Conservation (phyloP, 2,888 invertebrate species). For the Cheilosia vulpina region DNA sequence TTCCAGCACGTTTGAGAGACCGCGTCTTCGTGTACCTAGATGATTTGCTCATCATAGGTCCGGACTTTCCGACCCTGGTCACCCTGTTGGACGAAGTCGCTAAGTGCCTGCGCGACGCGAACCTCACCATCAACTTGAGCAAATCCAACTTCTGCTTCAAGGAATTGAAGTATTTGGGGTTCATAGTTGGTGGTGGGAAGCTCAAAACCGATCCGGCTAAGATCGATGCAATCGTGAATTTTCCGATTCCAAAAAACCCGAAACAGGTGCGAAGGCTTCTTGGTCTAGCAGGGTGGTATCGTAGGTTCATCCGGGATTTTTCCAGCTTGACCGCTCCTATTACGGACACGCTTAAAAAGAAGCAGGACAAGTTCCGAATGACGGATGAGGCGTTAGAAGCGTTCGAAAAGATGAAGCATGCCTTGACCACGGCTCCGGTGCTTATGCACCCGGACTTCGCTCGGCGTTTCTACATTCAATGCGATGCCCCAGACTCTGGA, state of each 20-base stretch:
- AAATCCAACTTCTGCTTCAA: conserved; percentile 55
- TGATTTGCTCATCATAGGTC: conserved; percentile 52
- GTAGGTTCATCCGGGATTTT: conserved; percentile 56
- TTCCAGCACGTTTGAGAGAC: conserved; percentile 36
- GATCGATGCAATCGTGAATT: conserved; percentile 38
- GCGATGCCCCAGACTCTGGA: conserved; percentile 56
- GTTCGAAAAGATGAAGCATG: conserved; percentile 48
- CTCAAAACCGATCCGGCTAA: conserved; percentile 56
- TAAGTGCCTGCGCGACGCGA: conserved; percentile 28
- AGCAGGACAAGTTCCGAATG: conserved; percentile 35
- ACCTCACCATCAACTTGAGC: conserved; percentile 48
- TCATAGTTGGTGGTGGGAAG: conserved; percentile 18
- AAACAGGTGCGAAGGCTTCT: conserved; percentile 66
- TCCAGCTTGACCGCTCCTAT: conserved; percentile 36
- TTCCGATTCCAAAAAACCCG: conserved; percentile 31
- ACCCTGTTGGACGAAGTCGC: conserved; percentile 48
- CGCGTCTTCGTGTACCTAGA: conserved; percentile 29
- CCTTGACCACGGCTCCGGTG: conserved; percentile 53
- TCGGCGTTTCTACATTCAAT: conserved; percentile 61
- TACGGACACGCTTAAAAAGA: conserved; percentile 39
- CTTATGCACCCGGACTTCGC: conserved; percentile 60
- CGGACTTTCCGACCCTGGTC: conserved; percentile 44
- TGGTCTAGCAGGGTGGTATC: conserved; percentile 64
- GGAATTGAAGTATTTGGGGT: conserved; percentile 54
- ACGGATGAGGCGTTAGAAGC: conserved; percentile 29